These are phyloP conservation scores for Lophochroa leadbeateri DNA, from an alignment of 2,113 vertebrate genomes.

Conservation along the genomic window DNA sequence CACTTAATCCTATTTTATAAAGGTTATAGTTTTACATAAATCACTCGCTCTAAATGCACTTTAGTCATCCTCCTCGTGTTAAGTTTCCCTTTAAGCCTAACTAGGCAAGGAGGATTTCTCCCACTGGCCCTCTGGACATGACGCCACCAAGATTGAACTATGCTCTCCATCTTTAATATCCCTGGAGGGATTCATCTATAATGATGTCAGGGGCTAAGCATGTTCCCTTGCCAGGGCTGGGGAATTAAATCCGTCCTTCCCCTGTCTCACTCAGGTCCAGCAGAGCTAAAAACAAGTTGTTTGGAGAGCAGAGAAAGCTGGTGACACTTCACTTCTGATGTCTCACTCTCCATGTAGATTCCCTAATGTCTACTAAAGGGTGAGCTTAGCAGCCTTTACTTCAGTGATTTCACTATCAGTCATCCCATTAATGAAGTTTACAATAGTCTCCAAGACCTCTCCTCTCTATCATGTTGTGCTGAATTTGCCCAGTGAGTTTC, in stretches of 20 bases:
- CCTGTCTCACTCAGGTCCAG: conserved; percentile 1
- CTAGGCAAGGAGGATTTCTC: conserved; percentile 65
- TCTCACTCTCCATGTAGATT: background rate
- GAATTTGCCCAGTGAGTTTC: background rate
- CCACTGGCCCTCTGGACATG: conserved; percentile 63
- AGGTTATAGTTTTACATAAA: conserved; percentile 70
- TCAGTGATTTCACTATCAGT: conserved; percentile 33
- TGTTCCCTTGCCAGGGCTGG: background rate
- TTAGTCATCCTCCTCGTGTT: conserved; percentile 59
- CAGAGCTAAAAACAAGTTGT: conserved; percentile 23
- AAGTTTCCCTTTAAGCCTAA: conserved; percentile 66
- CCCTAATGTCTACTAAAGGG: conserved; percentile 12
- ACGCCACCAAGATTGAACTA: conserved; percentile 61
- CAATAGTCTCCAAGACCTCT: background rate
- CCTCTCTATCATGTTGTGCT: background rate
- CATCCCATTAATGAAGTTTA: background rate
- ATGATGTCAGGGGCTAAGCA: conserved; percentile 60
- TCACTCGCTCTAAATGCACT: conserved; percentile 64
- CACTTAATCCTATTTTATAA: conserved; percentile 70
- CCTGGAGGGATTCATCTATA: conserved; percentile 45
- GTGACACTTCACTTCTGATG: background rate
- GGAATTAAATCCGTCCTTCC: conserved; percentile 38
- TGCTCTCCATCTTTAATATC: conserved; percentile 50
- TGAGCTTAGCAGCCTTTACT: conserved; percentile 38
- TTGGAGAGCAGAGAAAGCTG: background rate